Conservation (phyloP, 1,140 invertebrate genomes). For the Bradysia coprophila region DNA sequence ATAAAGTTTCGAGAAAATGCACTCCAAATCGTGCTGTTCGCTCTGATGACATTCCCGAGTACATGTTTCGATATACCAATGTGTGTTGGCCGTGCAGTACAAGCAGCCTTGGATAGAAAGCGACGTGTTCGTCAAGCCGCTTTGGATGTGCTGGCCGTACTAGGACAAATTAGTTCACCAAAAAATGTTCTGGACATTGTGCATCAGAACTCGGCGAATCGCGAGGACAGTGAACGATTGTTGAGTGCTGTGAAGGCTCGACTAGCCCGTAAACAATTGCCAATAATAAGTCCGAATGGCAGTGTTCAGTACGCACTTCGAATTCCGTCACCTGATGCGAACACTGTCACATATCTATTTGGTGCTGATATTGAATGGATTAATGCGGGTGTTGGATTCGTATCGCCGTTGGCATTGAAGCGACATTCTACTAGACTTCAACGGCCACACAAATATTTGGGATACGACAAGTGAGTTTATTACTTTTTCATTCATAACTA, state of each 20-base stretch:
- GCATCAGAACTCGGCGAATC: conserved; percentile 21
- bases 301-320: conserved; percentile 43
- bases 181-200: conserved; percentile 27
- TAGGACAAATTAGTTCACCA: conserved; percentile 51
- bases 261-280: conserved; percentile 42
- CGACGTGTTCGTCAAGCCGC: conserved; percentile 57
- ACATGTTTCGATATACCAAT: conserved; percentile 52
- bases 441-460: neutral
- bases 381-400: conserved; percentile 31
- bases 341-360: conserved; percentile 4
- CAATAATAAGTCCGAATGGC: conserved; percentile 41
- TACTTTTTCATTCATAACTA: too few species aligned
- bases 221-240: conserved; percentile 25
- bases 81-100: conserved; percentile 34
- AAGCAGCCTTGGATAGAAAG: conserved; percentile 43
- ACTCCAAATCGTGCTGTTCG: conserved; percentile 55
- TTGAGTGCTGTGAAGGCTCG: conserved; percentile 30
- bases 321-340: conserved; percentile 20
- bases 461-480: too few species aligned
- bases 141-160: conserved; percentile 58
- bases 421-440: conserved; percentile 6
- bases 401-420: conserved; percentile 29
- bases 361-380: conserved; percentile 56
- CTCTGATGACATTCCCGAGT: conserved; percentile 58
- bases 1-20: conserved; percentile 51